Evolutionary conservation across 2,888 invertebrate species (phyloP).

Genomic region (Lepidocyrtoides sp.): DNA sequence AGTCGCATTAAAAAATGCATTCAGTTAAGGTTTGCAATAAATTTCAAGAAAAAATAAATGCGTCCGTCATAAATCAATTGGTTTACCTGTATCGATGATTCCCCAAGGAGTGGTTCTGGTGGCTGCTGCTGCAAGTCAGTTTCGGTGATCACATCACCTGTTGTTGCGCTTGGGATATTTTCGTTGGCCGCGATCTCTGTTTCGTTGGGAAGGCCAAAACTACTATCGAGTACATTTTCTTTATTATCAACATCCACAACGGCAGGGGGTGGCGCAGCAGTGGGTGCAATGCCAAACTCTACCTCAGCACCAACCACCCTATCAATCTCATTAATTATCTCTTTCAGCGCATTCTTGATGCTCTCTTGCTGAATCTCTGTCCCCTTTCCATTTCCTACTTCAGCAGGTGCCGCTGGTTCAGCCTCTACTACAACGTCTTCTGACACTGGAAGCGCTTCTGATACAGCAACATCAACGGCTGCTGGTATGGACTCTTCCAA

Average conservation of each 20-base stretch:
- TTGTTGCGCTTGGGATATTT: background rate
- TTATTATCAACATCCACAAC: constrained; percentile 64
- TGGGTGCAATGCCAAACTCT: constrained; percentile 75
- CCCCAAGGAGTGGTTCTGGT: background rate
- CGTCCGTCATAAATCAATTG: background rate
- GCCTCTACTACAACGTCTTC: constrained; percentile 43
- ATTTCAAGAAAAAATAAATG: background rate
- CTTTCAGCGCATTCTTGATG: constrained; percentile 88
- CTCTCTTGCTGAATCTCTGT: constrained; percentile 88
- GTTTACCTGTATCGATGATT: constrained; percentile 31
- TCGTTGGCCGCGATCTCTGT: constrained; percentile 23
- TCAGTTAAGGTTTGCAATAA: no score
- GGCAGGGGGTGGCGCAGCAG: constrained; percentile 59
- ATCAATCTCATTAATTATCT: constrained; percentile 90
- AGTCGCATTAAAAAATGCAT: no score
- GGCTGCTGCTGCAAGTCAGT: constrained; percentile 29
- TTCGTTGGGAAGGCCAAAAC: constrained; percentile 16
- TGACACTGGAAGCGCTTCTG: constrained; percentile 31
- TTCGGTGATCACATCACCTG: constrained; percentile 5
- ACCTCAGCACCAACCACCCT: constrained; percentile 87
- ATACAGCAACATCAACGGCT: background rate
- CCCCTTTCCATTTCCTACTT: constrained; percentile 72
- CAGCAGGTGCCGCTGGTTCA: constrained; percentile 68
- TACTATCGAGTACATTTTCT: constrained; percentile 57
- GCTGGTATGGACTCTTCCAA: constrained; percentile 3